Evolutionary conservation across 2,888 invertebrate genomes (phyloP).

Genomic region (Xylota sylvarum): DNA sequence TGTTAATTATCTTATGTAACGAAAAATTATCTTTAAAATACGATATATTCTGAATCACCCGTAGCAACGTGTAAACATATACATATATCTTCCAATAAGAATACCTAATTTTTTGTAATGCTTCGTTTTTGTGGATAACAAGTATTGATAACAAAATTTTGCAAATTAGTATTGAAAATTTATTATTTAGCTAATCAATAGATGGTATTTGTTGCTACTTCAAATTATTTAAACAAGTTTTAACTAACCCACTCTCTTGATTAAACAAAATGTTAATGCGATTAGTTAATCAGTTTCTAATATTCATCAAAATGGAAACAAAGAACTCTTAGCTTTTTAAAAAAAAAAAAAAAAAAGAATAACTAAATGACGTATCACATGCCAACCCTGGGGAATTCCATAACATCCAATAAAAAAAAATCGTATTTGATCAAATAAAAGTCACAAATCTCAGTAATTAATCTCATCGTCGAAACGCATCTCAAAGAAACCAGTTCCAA

Average conservation of each 20-base stretch:
- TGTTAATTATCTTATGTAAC: no score
- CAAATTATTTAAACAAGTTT: neutral
- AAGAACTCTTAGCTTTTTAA: neutral
- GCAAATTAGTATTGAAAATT: neutral
- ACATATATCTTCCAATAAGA: neutral
- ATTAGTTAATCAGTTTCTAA: neutral
- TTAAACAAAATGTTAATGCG: neutral
- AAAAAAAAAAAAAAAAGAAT: neutral
- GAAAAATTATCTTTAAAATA: no score
- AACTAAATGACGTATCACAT: neutral
- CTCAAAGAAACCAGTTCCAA: neutral
- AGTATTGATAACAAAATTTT: neutral
- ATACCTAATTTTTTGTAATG: neutral
- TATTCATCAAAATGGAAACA: constrained; percentile 2
- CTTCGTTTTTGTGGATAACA: neutral
- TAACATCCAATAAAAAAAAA: neutral
- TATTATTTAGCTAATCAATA: neutral
- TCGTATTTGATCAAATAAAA: neutral
- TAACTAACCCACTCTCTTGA: neutral
- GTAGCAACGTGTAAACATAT: no score
- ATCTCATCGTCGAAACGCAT: constrained; percentile 10
- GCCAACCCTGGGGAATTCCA: constrained; percentile 11
- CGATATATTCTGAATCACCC: neutral
- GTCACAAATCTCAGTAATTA: neutral
- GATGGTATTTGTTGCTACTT: neutral